A percentile compares a stretch with the other conserved stretches of the same genome.
Conservation (phyloP, 2,888 invertebrate species). For the Mythimna lalbum region DNA sequence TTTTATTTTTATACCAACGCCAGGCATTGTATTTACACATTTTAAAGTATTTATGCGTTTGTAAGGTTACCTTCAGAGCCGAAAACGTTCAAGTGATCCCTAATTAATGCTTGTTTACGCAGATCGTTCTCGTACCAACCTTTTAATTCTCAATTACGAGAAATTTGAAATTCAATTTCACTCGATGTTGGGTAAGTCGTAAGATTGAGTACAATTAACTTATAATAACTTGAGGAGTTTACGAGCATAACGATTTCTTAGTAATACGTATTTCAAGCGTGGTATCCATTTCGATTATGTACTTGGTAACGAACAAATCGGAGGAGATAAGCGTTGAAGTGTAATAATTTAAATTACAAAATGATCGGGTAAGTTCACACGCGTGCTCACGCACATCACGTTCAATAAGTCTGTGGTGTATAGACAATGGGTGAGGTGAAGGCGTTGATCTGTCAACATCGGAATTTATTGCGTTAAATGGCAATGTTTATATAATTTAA, state of each 20-base stretch:
- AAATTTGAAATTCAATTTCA: conserved; percentile 69
- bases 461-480: conserved; percentile 55
- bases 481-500: conserved; percentile 13
- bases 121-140: conserved; percentile 55
- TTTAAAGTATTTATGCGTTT: conserved; percentile 28
- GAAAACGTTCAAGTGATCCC: conserved; percentile 53
- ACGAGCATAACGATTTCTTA: conserved; percentile 58
- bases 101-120: conserved; percentile 60
- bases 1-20: conserved; percentile 62
- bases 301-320: conserved; percentile 51
- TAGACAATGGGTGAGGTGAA: conserved; percentile 33
- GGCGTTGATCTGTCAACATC: conserved; percentile 36
- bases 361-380: conserved; percentile 38
- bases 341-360: conserved; percentile 55
- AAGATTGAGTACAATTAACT: conserved; percentile 71
- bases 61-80: conserved; percentile 35
- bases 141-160: conserved; percentile 66
- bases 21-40: conserved; percentile 36
- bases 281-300: conserved; percentile 55
- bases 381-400: conserved; percentile 41
- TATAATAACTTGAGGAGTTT: conserved; percentile 66
- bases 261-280: conserved; percentile 53
- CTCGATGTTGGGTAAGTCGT: conserved; percentile 53
- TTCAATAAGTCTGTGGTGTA: conserved; percentile 22
- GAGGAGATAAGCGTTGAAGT: conserved; percentile 43